A percentile compares a stretch with the other conserved stretches of the same genome.
These are phyloP conservation scores for Sterna hirundo DNA, from an alignment of 2,113 vertebrate genomes.

Conservation along the genomic window DNA sequence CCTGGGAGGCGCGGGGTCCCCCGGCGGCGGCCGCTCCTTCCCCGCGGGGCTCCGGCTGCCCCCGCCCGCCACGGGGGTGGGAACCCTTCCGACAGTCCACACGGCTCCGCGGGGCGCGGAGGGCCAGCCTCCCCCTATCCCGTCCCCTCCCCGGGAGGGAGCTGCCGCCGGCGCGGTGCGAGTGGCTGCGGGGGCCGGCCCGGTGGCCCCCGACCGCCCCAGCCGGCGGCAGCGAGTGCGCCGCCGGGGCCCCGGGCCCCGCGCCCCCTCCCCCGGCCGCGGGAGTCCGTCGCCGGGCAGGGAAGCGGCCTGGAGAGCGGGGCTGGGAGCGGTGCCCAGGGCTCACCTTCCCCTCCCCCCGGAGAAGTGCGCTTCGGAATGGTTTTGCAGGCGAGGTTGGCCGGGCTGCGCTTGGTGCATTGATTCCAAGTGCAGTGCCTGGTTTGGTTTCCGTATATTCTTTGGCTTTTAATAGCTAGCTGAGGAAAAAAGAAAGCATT, in stretches of 20 bases:
- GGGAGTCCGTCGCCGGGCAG: background rate
- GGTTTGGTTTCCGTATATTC: conserved; percentile 61
- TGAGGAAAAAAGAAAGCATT: conserved; percentile 62
- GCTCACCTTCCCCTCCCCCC: conserved; percentile 54
- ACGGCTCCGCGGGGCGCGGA: background rate
- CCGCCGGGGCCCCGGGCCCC: background rate
- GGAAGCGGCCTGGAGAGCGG: background rate
- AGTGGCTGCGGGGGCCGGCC: background rate
- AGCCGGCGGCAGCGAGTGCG: background rate
- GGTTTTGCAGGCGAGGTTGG: conserved; percentile 30
- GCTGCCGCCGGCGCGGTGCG: background rate
- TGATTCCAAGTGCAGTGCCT: conserved; percentile 43
- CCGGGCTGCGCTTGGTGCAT: conserved; percentile 22
- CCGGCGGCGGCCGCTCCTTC: background rate
- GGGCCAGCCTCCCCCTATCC: too few species aligned
- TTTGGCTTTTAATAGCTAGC: conserved; percentile 67
- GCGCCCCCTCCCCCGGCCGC: background rate
- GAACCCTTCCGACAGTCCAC: background rate
- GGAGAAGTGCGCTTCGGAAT: background rate
- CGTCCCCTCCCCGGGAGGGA: background rate
- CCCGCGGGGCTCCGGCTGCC: background rate
- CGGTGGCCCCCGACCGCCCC: background rate
- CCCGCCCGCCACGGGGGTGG: background rate
- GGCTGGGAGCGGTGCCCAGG: background rate
- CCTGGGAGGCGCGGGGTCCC: background rate